Evolutionary conservation across 2,888 invertebrate genomes (phyloP).

Genomic region (Perdita meconis): DNA sequence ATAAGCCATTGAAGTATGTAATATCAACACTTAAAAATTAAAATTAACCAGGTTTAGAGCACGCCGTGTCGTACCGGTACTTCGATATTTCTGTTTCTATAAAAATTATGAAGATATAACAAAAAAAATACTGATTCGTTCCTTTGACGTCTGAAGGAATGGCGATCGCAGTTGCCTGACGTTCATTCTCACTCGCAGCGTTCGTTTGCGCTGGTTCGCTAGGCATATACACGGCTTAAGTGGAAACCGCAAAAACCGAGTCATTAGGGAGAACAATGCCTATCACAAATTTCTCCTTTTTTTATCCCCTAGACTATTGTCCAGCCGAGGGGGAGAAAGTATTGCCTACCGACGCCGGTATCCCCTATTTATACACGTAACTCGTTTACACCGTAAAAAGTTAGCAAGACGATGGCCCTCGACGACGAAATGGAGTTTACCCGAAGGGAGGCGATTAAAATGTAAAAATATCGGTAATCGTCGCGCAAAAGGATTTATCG

Average conservation of each 20-base stretch:
- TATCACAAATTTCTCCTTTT: slow-evolving; percentile 33
- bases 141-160: too few relatives aligned
- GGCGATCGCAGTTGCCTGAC: too few relatives aligned
- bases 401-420: not conserved
- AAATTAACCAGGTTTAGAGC: too few relatives aligned
- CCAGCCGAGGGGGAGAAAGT: slow-evolving; percentile 32
- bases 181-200: too few relatives aligned
- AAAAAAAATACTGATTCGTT: too few relatives aligned
- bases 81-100: too few relatives aligned
- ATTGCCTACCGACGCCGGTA: not conserved
- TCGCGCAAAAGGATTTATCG: slow-evolving; percentile 9
- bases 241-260: slow-evolving; percentile 44
- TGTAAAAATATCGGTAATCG: slow-evolving; percentile 14
- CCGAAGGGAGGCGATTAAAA: slow-evolving; percentile 3
- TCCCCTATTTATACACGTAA: slow-evolving; percentile 19
- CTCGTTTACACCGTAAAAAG: slow-evolving; percentile 2
- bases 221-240: too few relatives aligned
- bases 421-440: not conserved
- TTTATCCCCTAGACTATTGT: slow-evolving; percentile 21
- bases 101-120: too few relatives aligned
- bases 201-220: too few relatives aligned
- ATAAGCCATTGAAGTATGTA: too few relatives aligned
- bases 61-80: too few relatives aligned
- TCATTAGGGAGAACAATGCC: slow-evolving; percentile 54
- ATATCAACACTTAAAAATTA: too few relatives aligned